Conservation (phyloP, 2,113 vertebrate genomes). For the Xiphias gladius region DNA sequence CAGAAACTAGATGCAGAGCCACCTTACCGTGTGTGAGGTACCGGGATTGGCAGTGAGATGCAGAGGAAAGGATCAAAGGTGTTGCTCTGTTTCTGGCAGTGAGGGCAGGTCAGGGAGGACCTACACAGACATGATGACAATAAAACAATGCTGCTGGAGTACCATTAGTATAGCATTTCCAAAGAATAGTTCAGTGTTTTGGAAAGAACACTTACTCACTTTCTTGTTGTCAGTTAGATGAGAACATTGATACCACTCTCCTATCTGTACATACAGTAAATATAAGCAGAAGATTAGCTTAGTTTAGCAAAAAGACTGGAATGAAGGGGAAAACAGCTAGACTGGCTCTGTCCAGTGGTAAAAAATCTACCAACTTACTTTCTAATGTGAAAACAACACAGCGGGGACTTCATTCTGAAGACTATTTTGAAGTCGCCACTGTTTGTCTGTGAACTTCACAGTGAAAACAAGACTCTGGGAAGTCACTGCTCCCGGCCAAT, state of each 20-base stretch:
- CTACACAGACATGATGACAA: slow-evolving; percentile 73
- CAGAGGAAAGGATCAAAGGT: slow-evolving; percentile 98
- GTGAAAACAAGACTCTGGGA: too few relatives aligned
- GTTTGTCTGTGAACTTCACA: too few relatives aligned
- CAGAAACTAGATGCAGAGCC: neutral
- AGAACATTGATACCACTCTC: neutral
- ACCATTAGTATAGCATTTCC: neutral
- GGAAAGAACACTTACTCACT: neutral
- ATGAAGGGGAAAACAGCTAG: too few relatives aligned
- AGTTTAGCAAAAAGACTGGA: neutral
- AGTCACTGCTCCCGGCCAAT: too few relatives aligned
- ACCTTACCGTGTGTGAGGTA: slow-evolving; percentile 95
- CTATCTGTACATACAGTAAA: neutral
- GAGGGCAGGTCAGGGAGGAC: slow-evolving; percentile 98
- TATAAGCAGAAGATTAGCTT: neutral
- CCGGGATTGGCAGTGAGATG: slow-evolving; percentile 97
- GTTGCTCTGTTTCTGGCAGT: slow-evolving; percentile 99
- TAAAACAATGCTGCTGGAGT: neutral
- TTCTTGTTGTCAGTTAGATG: neutral
- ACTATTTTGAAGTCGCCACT: too few relatives aligned
- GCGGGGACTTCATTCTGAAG: too few relatives aligned
- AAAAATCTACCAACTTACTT: too few relatives aligned
- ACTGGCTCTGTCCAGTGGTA: too few relatives aligned
- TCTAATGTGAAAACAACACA: too few relatives aligned
- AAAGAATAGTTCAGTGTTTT: neutral